These are phyloP conservation scores for Micoletzkya japonica DNA, from an alignment of 2,888 invertebrate genomes.

Conservation along the genomic window DNA sequence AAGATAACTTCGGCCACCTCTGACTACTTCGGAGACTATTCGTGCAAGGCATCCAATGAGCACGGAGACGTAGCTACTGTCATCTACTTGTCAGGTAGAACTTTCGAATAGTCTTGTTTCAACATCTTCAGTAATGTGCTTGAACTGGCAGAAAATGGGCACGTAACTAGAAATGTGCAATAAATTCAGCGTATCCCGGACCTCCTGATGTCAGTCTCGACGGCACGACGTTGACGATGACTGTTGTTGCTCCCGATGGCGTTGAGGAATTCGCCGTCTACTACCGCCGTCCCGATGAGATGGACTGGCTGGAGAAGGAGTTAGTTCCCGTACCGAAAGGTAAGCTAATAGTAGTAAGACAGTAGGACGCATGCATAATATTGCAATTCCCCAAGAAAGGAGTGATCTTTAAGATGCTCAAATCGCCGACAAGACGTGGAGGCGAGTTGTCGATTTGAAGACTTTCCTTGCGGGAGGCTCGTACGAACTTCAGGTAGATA, in stretches of 20 bases:
- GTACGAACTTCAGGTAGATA: constrained; percentile 35
- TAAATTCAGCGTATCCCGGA: constrained; percentile 26
- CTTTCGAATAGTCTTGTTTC: background rate
- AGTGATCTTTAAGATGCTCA: constrained; percentile 35
- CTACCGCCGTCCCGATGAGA: constrained; percentile 15
- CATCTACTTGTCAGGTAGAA: constrained; percentile 44
- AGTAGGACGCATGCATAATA: too few relatives aligned
- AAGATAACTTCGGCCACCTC: background rate
- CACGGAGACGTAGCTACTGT: constrained; percentile 40
- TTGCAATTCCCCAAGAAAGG: too few relatives aligned
- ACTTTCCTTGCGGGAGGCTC: constrained; percentile 34
- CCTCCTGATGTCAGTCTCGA: constrained; percentile 34
- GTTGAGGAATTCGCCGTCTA: constrained; percentile 17
- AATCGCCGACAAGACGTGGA: constrained; percentile 39
- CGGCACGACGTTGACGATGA: constrained; percentile 5
- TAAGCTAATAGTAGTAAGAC: background rate
- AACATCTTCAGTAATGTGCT: too few relatives aligned
- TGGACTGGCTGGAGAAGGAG: constrained; percentile 8
- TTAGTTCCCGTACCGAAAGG: constrained; percentile 3
- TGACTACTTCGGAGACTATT: constrained; percentile 47
- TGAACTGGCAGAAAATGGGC: too few relatives aligned
- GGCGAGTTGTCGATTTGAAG: constrained; percentile 33
- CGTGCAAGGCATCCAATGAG: constrained; percentile 43
- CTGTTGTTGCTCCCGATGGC: constrained; percentile 13
- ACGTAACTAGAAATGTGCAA: too few relatives aligned